Percentiles rank a stretch among this genome's conserved stretches.
phyloP scores from a whole-genome alignment of 2,888 invertebrate species.

The Parnassius smintheus region DNA sequence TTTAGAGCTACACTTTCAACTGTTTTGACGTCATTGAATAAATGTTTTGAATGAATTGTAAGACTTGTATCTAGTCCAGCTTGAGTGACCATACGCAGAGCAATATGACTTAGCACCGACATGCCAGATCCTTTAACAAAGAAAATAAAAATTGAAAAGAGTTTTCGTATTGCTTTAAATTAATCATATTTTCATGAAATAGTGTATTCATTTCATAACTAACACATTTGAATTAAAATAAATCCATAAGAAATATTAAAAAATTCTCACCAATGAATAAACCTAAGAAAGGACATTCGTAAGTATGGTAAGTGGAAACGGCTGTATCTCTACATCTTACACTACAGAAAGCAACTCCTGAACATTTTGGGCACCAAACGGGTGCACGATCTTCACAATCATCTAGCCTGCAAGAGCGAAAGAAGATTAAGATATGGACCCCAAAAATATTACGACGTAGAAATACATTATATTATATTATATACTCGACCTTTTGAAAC shows the following conservation, averaged over 20 bases:
- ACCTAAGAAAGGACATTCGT: constrained; percentile 88
- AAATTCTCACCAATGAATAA: constrained; percentile 83
- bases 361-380: constrained; percentile 86
- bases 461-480: constrained; percentile 8
- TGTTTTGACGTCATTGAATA: constrained; percentile 54
- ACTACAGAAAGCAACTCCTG: constrained; percentile 89
- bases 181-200: too few species aligned
- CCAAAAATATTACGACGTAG: neutral
- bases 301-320: constrained; percentile 84
- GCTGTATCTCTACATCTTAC: constrained; percentile 84
- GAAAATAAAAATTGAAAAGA: neutral
- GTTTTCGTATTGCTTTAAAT: too few species aligned
- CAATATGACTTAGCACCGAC: constrained; percentile 89
- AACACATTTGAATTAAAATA: constrained; percentile 39
- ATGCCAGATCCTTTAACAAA: constrained; percentile 83
- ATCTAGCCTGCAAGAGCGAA: constrained; percentile 46
- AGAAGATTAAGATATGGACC: neutral
- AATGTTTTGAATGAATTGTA: constrained; percentile 68
- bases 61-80: constrained; percentile 74
- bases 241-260: constrained; percentile 1
- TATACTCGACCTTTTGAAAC: constrained; percentile 84
- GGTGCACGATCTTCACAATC: constrained; percentile 75
- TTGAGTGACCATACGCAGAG: constrained; percentile 89
- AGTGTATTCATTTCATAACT: too few species aligned
- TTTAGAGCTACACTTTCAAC: constrained; percentile 55